phyloP scores from a whole-genome alignment of 2,888 invertebrate genomes.

The Seira sanloemensis region DNA sequence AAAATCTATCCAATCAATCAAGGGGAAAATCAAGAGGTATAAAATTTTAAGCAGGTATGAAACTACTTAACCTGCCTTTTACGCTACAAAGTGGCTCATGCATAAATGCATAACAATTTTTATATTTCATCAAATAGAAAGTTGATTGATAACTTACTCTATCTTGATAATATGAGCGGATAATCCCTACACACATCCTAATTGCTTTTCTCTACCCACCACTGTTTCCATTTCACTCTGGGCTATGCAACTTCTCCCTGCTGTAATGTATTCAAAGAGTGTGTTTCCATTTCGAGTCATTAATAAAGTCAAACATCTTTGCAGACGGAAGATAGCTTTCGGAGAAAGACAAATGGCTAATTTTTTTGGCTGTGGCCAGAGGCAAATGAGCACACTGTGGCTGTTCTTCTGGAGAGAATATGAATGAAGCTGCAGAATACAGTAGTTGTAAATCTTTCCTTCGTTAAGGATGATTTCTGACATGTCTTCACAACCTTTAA shows the following conservation, averaged over 20 bases:
- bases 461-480: neutral
- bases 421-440: constrained; percentile 33
- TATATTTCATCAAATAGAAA: neutral
- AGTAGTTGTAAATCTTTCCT: constrained; percentile 24
- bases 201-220: neutral
- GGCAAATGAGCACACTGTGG: neutral
- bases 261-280: neutral
- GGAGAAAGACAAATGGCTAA: neutral
- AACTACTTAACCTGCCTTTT: no score
- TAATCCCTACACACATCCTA: no score
- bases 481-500: neutral
- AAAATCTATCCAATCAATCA: constrained; percentile 49
- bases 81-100: neutral
- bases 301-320: neutral
- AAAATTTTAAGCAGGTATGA: neutral
- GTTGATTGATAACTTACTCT: constrained; percentile 35
- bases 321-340: neutral
- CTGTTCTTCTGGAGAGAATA: neutral
- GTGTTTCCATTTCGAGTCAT: neutral
- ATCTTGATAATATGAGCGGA: constrained; percentile 2
- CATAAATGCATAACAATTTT: neutral
- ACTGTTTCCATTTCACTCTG: constrained; percentile 48
- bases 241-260: constrained; percentile 49
- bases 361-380: neutral
- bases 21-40: neutral